Base-by-base conservation (phyloP, 2,113 vertebrate species). In the Lamprotornis superbus region DNA sequence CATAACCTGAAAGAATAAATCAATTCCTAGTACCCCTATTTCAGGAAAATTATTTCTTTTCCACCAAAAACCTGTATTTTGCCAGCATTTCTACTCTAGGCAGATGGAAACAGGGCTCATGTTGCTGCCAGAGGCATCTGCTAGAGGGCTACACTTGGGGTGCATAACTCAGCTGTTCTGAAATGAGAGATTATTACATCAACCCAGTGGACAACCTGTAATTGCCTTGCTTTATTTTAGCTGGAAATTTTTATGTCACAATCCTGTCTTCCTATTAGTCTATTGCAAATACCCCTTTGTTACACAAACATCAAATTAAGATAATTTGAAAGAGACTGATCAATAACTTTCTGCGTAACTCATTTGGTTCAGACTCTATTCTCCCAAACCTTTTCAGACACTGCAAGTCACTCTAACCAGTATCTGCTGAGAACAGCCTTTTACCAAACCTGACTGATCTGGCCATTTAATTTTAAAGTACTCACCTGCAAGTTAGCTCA, bases 91-190 rank as follows among this genome's bases (percentile, higher is more conserved):
- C 42, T 74, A 15, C 60, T 59, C 47, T 28, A 69, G 20, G 25
- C 50, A 81, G 79, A 74, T 71, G 67, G 60, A 89, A 90, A 74
- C 6, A 70, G 52, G 28, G 28, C 39, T 81, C 52, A 44, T 35
- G 19, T 20, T 83, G 21, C 86, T 93, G 85, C 73, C 57, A 89
- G 73, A 78, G 37, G 52, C 78, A 83, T 94, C 55, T 92, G 80
- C 52, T 89, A 56, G 52, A 84, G 25, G 39, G 35, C 55, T 91
- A 37, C 68, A 28, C 52, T 65, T 84, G 47, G 47, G 33, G 56
- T 87, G 47, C 89, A 91, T 52, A 90, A 86, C n/a, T 94, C 92
- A 86, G 50, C n/a, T 88, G 50, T 50, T 90, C 59, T 86, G 63
- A 77, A 93, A 73, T 35, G n/a, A 61, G 79, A 65, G 70, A 90